Percentiles rank a stretch among this genome's conserved stretches.
Conservation (phyloP, 92 coral and sea anemone species). For the Zoanthus sociatus region DNA sequence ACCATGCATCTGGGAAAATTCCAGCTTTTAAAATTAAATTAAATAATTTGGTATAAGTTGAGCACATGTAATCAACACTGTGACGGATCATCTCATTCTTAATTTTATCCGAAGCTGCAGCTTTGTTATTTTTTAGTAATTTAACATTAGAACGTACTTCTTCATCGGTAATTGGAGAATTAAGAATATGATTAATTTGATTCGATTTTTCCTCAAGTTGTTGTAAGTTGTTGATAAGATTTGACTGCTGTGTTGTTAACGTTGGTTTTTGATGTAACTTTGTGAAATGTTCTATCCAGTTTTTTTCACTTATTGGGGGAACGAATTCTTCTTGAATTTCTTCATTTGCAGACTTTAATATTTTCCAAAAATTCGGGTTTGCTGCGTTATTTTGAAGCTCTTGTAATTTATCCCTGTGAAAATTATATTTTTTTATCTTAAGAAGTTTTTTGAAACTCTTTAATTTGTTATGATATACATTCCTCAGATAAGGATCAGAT, state of each 20-base stretch:
- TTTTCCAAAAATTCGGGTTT: not conserved
- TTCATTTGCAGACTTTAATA: conserved; percentile 49
- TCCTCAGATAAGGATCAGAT: conserved; percentile 1
- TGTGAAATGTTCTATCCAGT: conserved; percentile 52
- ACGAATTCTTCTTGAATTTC: conserved; percentile 15
- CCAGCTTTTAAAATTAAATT: conserved; percentile 58
- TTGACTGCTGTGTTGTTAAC: not conserved
- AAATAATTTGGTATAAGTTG: conserved; percentile 45
- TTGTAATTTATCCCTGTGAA: conserved; percentile 13
- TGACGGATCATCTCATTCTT: conserved; percentile 62
- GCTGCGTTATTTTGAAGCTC: conserved; percentile 43
- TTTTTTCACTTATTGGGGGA: conserved; percentile 49
- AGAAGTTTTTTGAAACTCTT: conserved; percentile 44
- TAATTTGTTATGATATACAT: conserved; percentile 46
- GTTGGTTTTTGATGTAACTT: conserved; percentile 24
- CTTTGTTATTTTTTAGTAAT: conserved; percentile 61
- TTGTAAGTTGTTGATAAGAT: not conserved
- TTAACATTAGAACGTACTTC: conserved; percentile 33
- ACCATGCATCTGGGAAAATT: conserved; percentile 57
- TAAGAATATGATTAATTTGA: not conserved
- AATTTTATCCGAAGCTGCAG: conserved; percentile 55
- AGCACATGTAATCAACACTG: conserved; percentile 37
- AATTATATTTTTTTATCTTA: conserved; percentile 46
- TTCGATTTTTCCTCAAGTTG: not conserved
- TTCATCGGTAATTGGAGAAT: not conserved